Percentiles rank a stretch among this genome's conserved stretches.
These are phyloP conservation scores for Hippoglossus stenolepis DNA, from an alignment of 2,113 vertebrate genomes.

Conservation along the genomic window DNA sequence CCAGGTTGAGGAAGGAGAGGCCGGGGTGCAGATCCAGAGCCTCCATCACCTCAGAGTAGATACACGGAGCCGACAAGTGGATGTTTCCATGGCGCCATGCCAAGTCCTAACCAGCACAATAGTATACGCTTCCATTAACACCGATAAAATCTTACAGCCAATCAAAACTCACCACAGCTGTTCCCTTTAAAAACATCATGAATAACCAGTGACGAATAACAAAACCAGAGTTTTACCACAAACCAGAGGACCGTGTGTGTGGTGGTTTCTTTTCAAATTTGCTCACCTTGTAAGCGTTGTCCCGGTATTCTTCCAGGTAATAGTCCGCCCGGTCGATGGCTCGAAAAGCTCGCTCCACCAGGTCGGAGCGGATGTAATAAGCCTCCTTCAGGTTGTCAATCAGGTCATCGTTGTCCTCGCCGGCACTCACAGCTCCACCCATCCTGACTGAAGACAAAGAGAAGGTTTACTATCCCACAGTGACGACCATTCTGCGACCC, in stretches of 20 bases:
- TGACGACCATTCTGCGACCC: not conserved
- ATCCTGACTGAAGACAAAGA: constrained; percentile 77
- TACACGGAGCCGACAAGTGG: constrained; percentile 96
- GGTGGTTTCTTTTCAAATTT: too few species aligned
- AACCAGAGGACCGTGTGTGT: too few species aligned
- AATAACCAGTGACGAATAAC: too few species aligned
- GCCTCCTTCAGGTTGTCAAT: constrained; percentile 98
- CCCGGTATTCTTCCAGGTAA: constrained; percentile 96
- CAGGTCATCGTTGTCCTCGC: constrained; percentile 96
- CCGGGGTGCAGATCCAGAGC: constrained; percentile 94
- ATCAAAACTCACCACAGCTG: not conserved
- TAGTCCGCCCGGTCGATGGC: constrained; percentile 96
- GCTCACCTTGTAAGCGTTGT: constrained; percentile 92
- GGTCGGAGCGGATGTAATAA: constrained; percentile 93
- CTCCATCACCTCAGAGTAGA: constrained; percentile 99
- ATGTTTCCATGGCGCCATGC: constrained; percentile 98
- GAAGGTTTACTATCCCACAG: not conserved
- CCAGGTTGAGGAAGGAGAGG: constrained; percentile 95
- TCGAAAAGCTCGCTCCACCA: constrained; percentile 94
- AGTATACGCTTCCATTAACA: not conserved
- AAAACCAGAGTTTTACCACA: not conserved
- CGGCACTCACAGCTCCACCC: constrained; percentile 97
- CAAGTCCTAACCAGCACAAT: constrained; percentile 80
- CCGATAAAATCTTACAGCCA: not conserved
- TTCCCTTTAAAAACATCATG: too few species aligned